A percentile compares a stretch with the other conserved stretches of the same genome.
phyloP scores from a whole-genome alignment of 1,140 invertebrate species.

The Drosophila bocqueti region DNA sequence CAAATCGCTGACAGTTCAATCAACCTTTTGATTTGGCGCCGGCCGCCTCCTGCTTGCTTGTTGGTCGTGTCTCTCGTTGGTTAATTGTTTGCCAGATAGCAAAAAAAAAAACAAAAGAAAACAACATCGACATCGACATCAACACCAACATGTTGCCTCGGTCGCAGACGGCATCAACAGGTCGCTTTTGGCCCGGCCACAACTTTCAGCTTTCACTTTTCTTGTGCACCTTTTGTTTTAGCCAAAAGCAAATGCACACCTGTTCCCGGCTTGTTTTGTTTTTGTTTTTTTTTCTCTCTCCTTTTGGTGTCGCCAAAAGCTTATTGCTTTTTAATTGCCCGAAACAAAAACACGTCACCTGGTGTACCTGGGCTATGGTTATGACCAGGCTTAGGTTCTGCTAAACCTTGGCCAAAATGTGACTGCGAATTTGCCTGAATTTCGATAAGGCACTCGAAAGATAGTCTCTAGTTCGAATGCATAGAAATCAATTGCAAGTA shows the following conservation, averaged over 20 bases:
- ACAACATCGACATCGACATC: constrained; percentile 19
- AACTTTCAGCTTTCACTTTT: constrained; percentile 79
- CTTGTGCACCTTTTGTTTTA: constrained; percentile 71
- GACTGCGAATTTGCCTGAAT: constrained; percentile 1
- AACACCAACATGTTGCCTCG: constrained; percentile 42
- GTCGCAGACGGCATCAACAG: constrained; percentile 46
- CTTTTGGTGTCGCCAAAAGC: constrained; percentile 53
- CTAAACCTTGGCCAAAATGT: neutral
- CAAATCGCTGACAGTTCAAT: constrained; percentile 54
- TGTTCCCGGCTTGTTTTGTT: constrained; percentile 13
- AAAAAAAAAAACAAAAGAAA: constrained; percentile 3
- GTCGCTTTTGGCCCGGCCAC: constrained; percentile 71
- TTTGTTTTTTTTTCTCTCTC: neutral
- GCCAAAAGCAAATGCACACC: constrained; percentile 49
- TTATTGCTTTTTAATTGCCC: constrained; percentile 70
- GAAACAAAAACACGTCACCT: constrained; percentile 15
- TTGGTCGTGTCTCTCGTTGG: constrained; percentile 10
- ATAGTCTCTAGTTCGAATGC: neutral
- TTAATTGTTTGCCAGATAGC: constrained; percentile 38
- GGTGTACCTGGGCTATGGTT: neutral
- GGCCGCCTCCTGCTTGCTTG: constrained; percentile 6
- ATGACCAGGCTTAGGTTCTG: constrained; percentile 5
- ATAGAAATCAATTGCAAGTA: neutral
- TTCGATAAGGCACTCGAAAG: neutral
- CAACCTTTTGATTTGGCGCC: constrained; percentile 45